These are phyloP conservation scores for Gymnothorax javanicus DNA, from an alignment of 2,797 vertebrate genomes.

Conservation along the genomic window DNA sequence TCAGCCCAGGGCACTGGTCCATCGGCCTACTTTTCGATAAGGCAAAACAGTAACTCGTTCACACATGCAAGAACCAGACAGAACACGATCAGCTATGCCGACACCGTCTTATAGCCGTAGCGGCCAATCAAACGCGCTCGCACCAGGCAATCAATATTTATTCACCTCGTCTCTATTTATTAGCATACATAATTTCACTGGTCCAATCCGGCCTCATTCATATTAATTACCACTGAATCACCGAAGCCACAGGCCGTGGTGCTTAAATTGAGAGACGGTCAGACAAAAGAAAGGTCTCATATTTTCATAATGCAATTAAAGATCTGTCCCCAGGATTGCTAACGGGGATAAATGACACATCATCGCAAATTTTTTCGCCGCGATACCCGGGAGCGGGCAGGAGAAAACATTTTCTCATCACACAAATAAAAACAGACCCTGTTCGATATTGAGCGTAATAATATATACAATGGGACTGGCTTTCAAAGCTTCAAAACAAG, in stretches of 20 bases:
- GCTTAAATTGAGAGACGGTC: constrained; percentile 61
- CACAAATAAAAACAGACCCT: not conserved
- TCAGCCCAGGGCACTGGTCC: constrained; percentile 51
- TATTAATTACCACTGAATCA: constrained; percentile 62
- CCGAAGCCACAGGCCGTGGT: constrained; percentile 56
- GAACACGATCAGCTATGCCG: constrained; percentile 10
- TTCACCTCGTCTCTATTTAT: constrained; percentile 65
- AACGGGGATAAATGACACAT: constrained; percentile 56
- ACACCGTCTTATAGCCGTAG: constrained; percentile 33
- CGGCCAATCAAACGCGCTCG: constrained; percentile 59
- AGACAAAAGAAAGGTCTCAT: constrained; percentile 56
- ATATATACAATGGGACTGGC: not conserved
- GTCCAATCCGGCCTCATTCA: constrained; percentile 55
- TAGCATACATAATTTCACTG: constrained; percentile 59
- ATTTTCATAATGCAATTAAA: constrained; percentile 60
- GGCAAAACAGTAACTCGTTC: not conserved
- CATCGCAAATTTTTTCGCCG: constrained; percentile 57
- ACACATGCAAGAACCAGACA: no score
- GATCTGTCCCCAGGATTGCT: constrained; percentile 46
- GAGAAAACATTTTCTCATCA: not conserved
- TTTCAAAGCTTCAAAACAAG: not conserved
- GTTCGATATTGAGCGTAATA: not conserved
- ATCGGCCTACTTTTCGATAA: not conserved
- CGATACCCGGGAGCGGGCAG: constrained; percentile 43
- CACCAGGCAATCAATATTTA: constrained; percentile 61